phyloP scores from a whole-genome alignment of 2,797 vertebrate species.

The Delichon dasypus region DNA sequence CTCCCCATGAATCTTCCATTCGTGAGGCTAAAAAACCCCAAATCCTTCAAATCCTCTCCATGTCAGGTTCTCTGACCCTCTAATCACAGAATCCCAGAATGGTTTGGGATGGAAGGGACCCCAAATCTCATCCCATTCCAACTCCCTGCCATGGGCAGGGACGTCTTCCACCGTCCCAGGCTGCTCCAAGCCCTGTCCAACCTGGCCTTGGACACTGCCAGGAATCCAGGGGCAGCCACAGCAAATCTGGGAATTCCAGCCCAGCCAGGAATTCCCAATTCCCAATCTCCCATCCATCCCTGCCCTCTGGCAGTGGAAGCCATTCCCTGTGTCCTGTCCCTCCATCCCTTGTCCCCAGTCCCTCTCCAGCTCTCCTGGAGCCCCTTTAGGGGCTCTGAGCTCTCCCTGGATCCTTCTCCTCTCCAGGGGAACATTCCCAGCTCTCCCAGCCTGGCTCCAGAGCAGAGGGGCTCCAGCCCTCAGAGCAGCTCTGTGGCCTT shows the following conservation, averaged over 20 bases:
- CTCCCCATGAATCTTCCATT: not conserved
- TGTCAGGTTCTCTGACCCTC: not conserved
- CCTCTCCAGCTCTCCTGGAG: not conserved
- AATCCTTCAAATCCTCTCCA: not conserved
- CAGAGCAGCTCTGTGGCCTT: rapidly evolving
- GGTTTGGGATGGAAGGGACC: not conserved
- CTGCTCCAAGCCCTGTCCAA: rapidly evolving
- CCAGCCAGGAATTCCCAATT: not conserved
- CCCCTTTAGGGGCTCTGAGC: not conserved
- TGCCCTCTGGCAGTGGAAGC: not conserved
- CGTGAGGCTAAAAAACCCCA: not conserved
- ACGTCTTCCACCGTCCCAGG: not conserved
- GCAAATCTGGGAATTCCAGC: not conserved
- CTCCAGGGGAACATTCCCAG: not conserved
- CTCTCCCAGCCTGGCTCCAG: not conserved
- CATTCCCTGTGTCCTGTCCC: not conserved
- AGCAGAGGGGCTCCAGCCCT: not conserved
- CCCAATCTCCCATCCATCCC: not conserved
- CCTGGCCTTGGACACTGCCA: not conserved
- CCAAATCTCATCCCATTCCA: not conserved
- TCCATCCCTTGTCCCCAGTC: not conserved
- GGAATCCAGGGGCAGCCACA: not conserved
- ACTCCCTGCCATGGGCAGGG: not conserved
- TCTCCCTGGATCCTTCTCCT: not conserved
- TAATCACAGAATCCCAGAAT: not conserved